These are phyloP conservation scores for Caenorhabditis auriculariae DNA, from an alignment of 2,888 invertebrate genomes.

Conservation along the genomic window DNA sequence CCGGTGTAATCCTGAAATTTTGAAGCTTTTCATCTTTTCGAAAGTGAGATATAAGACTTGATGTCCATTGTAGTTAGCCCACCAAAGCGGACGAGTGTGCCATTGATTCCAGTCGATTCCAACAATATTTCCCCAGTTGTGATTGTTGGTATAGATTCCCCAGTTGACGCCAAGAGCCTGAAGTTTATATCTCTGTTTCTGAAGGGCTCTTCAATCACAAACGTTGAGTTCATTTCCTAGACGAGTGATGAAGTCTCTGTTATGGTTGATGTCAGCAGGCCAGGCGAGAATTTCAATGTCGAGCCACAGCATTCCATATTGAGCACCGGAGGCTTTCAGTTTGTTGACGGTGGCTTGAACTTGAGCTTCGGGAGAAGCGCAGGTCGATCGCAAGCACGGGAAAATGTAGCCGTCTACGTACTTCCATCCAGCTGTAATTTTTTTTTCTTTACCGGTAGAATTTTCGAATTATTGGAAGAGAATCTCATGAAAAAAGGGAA, in stretches of 20 bases:
- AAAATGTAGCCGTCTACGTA: slow-evolving; percentile 39
- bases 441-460: slow-evolving; percentile 1
- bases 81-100: slow-evolving; percentile 38
- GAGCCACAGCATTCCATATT: slow-evolving; percentile 32
- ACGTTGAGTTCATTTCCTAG: slow-evolving; percentile 21
- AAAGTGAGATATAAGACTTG: slow-evolving; percentile 23
- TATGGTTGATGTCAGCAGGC: slow-evolving; percentile 32
- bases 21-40: slow-evolving; percentile 2
- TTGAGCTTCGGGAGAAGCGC: slow-evolving; percentile 15
- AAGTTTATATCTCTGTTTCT: too few relatives aligned
- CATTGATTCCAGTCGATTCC: slow-evolving; percentile 37
- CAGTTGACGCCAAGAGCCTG: slow-evolving; percentile 13
- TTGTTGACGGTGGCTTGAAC: slow-evolving; percentile 23
- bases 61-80: slow-evolving; percentile 43
- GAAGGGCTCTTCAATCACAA: too few relatives aligned
- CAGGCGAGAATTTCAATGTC: slow-evolving; percentile 41
- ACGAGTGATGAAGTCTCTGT: slow-evolving; percentile 34
- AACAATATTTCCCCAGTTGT: slow-evolving; percentile 47
- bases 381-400: slow-evolving; percentile 33
- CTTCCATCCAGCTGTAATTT: slow-evolving; percentile 16
- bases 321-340: slow-evolving; percentile 12
- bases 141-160: slow-evolving; percentile 45
- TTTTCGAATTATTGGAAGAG: slow-evolving; percentile 5
- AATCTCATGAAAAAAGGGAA: not conserved
- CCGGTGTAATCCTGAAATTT: slow-evolving; percentile 8